Evolutionary conservation across 2,888 invertebrate genomes (phyloP), one percentile per base, ranked within the genome.

Genomic region (Mimachlamys varia): DNA sequence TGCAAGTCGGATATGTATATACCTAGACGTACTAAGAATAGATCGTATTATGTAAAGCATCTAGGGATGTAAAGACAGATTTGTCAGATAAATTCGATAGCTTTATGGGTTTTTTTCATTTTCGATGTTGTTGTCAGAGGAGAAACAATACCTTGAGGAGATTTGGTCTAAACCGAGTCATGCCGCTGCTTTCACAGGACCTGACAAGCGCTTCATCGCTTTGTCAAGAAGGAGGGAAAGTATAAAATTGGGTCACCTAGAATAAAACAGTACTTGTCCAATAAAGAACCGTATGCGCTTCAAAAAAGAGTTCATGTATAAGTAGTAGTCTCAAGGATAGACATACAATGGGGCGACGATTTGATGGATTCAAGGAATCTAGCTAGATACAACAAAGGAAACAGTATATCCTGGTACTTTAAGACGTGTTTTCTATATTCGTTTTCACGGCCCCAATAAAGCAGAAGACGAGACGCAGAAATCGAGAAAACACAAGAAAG

Each of bases 341-440:
- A 58, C 58, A 58, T 10, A 4, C 58, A 58, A 10, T 58, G 58
- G 58, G 58, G n/a, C 58, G 58, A n/a, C 2, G 58, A 58, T 19
- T 58, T 58, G 22, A 19, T 22, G 1, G 55, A 88, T 88, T 38
- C 89, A 5, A 58, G 53, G 44, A 89, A 89, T 76, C 38, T 92
- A 55, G 87, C 89, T 2, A 89, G 89, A 50, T 88, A 88, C 37
- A 92, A 90, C 44, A 38, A 91, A 17, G 88, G 76, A 19, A 27
- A 88, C 87, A 90, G 89, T 90, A 90, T 49, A 88, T 90, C 27
- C 87, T 92, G n/a, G 90, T 92, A 22, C 13, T 90, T 19, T 87
- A 89, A 62, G 90, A 92, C 55, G 88, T 92, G 10, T 92, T 92
- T 88, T 90, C 92, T 12, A 55, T 90, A 58, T 90, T 88, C 88